Evolutionary conservation across 2,113 vertebrate genomes (phyloP).

Genomic region (Rhea pennata): DNA sequence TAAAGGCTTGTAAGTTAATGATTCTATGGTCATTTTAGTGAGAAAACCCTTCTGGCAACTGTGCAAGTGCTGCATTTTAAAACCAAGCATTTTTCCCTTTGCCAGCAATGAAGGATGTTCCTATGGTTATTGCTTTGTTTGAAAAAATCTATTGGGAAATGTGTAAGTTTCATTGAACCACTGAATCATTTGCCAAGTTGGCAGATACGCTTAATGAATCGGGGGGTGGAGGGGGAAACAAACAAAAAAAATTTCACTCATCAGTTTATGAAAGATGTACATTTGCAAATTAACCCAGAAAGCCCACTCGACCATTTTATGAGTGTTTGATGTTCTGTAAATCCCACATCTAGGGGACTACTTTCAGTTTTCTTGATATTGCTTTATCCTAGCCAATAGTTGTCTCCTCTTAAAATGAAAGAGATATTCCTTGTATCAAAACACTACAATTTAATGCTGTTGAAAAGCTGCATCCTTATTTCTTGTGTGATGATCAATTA

Average conservation of each 20-base stretch:
- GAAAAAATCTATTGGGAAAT: not conserved
- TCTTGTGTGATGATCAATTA: not conserved
- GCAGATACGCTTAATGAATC: not conserved
- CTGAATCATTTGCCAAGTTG: not conserved
- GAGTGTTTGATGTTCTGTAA: not conserved
- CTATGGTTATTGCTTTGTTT: not conserved
- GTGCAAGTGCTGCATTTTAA: not conserved
- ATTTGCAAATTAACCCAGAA: not conserved
- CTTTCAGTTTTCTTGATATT: not conserved
- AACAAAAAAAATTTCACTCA: not conserved
- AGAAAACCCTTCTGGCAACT: not conserved
- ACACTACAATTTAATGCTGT: not conserved
- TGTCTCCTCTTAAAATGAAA: not conserved
- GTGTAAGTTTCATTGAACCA: not conserved
- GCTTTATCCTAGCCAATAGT: not conserved
- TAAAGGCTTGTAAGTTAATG: not conserved
- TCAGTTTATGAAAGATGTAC: not conserved
- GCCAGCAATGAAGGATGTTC: not conserved
- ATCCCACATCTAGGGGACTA: not conserved
- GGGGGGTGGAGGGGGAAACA: not conserved
- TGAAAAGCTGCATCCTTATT: not conserved
- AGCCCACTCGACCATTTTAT: not conserved
- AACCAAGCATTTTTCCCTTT: not conserved
- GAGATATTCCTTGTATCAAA: not conserved
- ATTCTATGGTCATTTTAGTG: not conserved